Percentiles rank a stretch among this genome's conserved stretches.
phyloP scores from a whole-genome alignment of 1,140 invertebrate species.

The Drosophila asahinai region DNA sequence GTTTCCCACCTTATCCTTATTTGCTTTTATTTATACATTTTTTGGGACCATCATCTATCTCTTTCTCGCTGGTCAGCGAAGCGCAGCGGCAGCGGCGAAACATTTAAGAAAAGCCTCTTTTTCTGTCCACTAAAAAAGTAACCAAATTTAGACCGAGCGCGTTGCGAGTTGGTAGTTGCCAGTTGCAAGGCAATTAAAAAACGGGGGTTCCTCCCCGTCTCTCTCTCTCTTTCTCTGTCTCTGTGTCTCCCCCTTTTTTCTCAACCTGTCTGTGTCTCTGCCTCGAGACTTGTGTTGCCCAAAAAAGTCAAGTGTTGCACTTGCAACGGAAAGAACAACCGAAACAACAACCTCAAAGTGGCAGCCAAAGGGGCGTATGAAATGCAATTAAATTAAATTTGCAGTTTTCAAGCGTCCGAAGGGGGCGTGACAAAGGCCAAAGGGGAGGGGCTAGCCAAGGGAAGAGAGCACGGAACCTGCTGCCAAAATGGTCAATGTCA shows the following conservation, averaged over 20 bases:
- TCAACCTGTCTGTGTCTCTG: slow-evolving; percentile 9
- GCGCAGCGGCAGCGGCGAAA: slow-evolving; percentile 28
- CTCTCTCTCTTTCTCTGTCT: background rate
- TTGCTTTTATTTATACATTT: background rate
- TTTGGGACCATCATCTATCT: background rate
- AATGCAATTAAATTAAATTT: slow-evolving; percentile 83
- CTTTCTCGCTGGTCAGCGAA: slow-evolving; percentile 36
- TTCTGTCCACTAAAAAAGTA: slow-evolving; percentile 24
- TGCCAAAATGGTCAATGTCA: slow-evolving; percentile 78
- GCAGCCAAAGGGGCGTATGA: slow-evolving; percentile 80
- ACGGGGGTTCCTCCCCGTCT: slow-evolving; percentile 6
- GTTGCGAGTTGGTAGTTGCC: slow-evolving; percentile 47
- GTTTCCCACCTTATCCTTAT: background rate
- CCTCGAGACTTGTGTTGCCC: slow-evolving; percentile 34
- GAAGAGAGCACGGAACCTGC: slow-evolving; percentile 3
- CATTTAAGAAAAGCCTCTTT: slow-evolving; percentile 24
- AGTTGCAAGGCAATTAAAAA: slow-evolving; percentile 72
- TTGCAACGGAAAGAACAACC: slow-evolving; percentile 10
- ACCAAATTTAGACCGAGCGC: slow-evolving; percentile 61
- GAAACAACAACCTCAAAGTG: slow-evolving; percentile 51
- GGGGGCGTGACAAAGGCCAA: slow-evolving; percentile 14
- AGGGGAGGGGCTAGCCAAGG: background rate
- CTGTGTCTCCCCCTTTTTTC: background rate
- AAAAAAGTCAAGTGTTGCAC: slow-evolving; percentile 79
- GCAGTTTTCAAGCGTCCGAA: slow-evolving; percentile 57